A percentile compares a stretch with the other conserved stretches of the same genome.
Conservation (phyloP, 2,113 vertebrate species). For the Aptenodytes patagonicus region DNA sequence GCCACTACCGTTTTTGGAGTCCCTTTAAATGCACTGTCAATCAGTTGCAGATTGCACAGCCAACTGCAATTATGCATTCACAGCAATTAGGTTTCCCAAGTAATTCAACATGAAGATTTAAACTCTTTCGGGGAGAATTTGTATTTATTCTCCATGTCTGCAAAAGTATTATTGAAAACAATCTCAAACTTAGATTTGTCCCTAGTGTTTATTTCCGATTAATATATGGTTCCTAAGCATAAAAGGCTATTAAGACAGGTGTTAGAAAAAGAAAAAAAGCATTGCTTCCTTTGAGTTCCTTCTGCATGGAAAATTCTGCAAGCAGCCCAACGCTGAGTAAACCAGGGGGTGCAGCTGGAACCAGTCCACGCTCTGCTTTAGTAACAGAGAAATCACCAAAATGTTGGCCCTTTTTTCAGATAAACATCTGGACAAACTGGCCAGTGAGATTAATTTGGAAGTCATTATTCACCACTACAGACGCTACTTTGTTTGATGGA, state of each 20-base stretch:
- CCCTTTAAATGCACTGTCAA: neutral
- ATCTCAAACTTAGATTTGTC: neutral
- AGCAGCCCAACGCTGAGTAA: neutral
- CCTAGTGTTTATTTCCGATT: neutral
- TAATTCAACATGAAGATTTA: neutral
- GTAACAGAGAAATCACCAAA: neutral
- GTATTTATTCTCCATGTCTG: neutral
- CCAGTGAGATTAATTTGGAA: neutral
- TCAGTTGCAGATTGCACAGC: neutral
- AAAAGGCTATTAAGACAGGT: neutral
- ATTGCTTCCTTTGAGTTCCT: neutral
- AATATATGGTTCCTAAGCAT: neutral
- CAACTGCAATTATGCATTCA: neutral
- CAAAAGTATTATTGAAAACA: neutral
- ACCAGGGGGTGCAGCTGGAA: neutral
- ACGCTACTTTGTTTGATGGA: neutral
- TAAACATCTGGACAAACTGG: neutral
- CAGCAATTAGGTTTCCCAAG: neutral
- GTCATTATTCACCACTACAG: neutral
- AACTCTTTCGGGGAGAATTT: neutral
- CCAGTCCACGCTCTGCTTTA: neutral
- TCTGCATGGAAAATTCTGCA: neutral
- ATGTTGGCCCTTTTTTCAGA: neutral
- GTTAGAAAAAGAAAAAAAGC: neutral
- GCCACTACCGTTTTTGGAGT: neutral